Evolutionary conservation across 2,797 vertebrate species (phyloP), one percentile per base, ranked within the genome.

Genomic region (Karalla daura): DNA sequence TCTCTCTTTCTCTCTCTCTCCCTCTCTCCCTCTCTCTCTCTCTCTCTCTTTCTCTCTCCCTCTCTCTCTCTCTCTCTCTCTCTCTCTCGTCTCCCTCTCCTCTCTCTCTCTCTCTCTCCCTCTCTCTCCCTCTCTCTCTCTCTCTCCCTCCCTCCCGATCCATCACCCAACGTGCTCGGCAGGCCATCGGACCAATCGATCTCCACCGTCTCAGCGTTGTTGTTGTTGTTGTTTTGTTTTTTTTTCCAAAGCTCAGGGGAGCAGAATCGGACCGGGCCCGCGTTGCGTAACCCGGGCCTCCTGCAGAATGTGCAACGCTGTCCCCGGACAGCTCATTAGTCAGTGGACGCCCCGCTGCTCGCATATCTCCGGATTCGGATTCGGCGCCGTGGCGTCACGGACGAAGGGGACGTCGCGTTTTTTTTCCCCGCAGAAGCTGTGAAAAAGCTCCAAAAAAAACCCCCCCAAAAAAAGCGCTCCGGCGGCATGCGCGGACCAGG

Each of bases 251-350:
- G 68, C 79, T 63, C 75, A 70, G 18, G 59, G 55, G 80, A 80
- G 44, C 47, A 61, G 58, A 87, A 56, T 72, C 39, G 37, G 73
- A 80, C 67, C 33, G 78, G 64, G 51, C 66, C 54, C 30, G 32
- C 24, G 68, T 88, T 91, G 54, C 64, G 54, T 88, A 89, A 90
- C 74, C n/a, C 17, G 5, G 39, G 39, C 76, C 55, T 39, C 74
- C 17, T 67, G 43, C 44, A 63, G 66, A 78, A 71, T 86, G 60
- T 84, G 44, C 63, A 51, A 64, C 30, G 7, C 47, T 85, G n/a
- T n/a, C 84, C 82, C 81, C 36, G 12, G 81, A 77, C 78, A 81
- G 79, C 76, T 86, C 82, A 86, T 90, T 90, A 88, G 75, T 64
- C 47, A 66, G 65, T n/a, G n/a, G n/a, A n/a, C n/a, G n/a, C n/a